Percentiles rank a stretch among this genome's conserved stretches.
These are phyloP conservation scores for Aphelenchoides besseyi DNA, from an alignment of 1,140 invertebrate genomes.

Conservation along the genomic window DNA sequence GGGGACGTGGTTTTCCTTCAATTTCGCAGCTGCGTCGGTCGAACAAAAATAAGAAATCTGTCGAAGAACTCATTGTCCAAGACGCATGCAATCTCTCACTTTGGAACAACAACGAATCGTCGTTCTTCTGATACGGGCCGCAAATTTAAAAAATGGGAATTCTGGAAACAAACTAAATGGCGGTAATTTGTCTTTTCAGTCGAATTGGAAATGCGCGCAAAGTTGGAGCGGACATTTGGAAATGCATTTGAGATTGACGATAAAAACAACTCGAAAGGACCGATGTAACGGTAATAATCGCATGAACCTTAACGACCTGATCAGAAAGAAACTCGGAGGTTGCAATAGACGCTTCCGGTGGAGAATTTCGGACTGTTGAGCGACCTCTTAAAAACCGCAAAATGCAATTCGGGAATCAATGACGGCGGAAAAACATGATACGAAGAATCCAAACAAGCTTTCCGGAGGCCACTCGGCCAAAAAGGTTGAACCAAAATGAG, in stretches of 20 bases:
- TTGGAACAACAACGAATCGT: background rate
- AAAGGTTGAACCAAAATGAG: too few species aligned
- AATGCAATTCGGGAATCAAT: constrained; percentile 5
- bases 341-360: background rate
- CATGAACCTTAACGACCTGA: background rate
- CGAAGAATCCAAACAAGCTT: too few species aligned
- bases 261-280: background rate
- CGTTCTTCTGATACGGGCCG: background rate
- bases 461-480: too few species aligned
- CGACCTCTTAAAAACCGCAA: background rate
- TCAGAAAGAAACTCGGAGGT: background rate
- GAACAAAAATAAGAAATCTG: background rate
- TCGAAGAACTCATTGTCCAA: background rate
- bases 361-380: background rate
- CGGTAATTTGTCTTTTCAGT: background rate
- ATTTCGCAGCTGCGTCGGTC: background rate
- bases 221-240: background rate
- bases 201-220: background rate
- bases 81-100: background rate
- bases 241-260: background rate
- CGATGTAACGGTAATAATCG: background rate
- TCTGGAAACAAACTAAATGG: background rate
- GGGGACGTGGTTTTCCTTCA: background rate
- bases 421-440: too few species aligned
- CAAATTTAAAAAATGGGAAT: background rate